Base-by-base conservation (phyloP, 2,797 vertebrate species). In the Sebastes flavidus region DNA sequence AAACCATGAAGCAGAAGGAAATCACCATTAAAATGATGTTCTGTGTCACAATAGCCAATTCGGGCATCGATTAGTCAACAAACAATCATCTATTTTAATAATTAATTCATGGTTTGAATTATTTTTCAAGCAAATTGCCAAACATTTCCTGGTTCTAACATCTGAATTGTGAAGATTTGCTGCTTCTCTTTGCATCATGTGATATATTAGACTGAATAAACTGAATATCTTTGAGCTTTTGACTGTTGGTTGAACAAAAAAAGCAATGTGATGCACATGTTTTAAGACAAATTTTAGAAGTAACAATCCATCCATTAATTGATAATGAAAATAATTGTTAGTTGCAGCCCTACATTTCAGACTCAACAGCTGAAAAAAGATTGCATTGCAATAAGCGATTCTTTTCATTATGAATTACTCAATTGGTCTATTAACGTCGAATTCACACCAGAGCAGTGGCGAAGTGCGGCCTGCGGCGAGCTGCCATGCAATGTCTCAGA, bases 401-500 rank as follows among this genome's bases (percentile, higher is more conserved):
- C 5, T 27, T 65, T 42, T 32, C 14, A 42, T 61, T 61, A 34
- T n/a, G 10, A 8, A 11, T 38, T 36, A 6, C 13, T 55, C 11
- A 38, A 42, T 22, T 38, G 5, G 1, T 42, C 24, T 6, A 5
- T 20, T 18, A 42, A 42, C 5, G 38, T 14, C 2, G 12, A 38
- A 38, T 38, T 38, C 12, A 38, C 36, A 38, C 36, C 36, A 38
- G 12, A 38, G 36, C 12, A 2, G 36, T 38, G 36, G 12, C 12
- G 5, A 13, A 38, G 38, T 0, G 0, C 14, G 2, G 38, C 13
- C 38, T 1, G 38, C 14, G 6, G 14, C 14, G 1, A 42, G 14
- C 38, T 42, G 38, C 38, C 12, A 0, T 5, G 12, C 36, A 38
- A 14, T 13, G 36, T 38, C 12, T 38, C 13, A 0, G 38, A 42